A percentile compares a stretch with the other conserved stretches of the same genome.
Conservation (phyloP, 2,797 vertebrate species). For the Gymnothorax reevesii region DNA sequence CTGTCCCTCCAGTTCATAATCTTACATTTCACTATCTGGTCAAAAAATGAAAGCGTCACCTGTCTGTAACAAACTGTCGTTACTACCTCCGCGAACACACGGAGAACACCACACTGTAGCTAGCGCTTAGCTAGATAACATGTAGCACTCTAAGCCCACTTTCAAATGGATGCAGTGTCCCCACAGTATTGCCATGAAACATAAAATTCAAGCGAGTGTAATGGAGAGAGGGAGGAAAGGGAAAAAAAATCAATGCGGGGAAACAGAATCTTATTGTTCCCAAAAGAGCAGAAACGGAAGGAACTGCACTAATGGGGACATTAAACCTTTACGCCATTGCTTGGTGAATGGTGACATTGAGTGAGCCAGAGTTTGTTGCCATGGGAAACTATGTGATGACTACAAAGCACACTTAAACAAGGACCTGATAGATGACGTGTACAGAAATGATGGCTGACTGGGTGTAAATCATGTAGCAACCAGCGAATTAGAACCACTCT, state of each 20-base stretch:
- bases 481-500: neutral
- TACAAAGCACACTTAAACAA: constrained; percentile 22
- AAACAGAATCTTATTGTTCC: neutral
- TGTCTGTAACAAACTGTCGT: too few relatives aligned
- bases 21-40: neutral
- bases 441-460: neutral
- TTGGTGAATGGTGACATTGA: constrained; percentile 44
- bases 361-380: constrained; percentile 35
- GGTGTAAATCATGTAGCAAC: neutral
- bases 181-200: neutral
- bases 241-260: constrained; percentile 6
- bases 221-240: neutral
- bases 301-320: constrained; percentile 8
- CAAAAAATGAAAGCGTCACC: too few relatives aligned
- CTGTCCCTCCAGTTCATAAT: neutral
- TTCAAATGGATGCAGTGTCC: neutral
- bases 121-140: neutral
- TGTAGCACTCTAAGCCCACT: neutral
- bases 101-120: neutral
- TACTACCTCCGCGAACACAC: too few relatives aligned
- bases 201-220: neutral
- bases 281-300: constrained; percentile 25
- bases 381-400: constrained; percentile 30
- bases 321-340: neutral
- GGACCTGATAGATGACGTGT: neutral